Conservation (phyloP, 2,888 invertebrate genomes). For the Scotopteryx bipunctaria region DNA sequence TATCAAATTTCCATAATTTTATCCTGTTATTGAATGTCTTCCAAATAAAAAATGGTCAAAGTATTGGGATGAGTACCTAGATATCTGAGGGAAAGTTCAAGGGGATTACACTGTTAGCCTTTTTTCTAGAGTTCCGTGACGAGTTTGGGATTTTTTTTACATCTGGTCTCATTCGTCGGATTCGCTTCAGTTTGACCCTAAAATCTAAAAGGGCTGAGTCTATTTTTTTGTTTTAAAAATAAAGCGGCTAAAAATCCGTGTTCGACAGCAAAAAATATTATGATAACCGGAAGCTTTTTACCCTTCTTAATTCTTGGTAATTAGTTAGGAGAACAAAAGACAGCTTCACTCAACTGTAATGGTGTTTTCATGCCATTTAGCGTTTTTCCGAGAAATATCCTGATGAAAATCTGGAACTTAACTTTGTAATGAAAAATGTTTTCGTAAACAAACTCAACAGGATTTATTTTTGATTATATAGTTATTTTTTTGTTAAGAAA, state of each 20-base stretch:
- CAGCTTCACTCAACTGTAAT: slow-evolving; percentile 17
- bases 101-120: too few species aligned
- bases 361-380: slow-evolving; percentile 17
- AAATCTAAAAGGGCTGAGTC: too few species aligned
- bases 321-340: slow-evolving; percentile 20
- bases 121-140: too few species aligned
- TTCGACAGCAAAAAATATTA: not conserved
- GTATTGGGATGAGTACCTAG: too few species aligned
- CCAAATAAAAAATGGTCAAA: not conserved
- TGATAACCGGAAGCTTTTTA: slow-evolving; percentile 10
- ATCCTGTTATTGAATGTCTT: not conserved
- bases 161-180: too few species aligned
- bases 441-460: not conserved
- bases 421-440: not conserved
- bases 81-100: too few species aligned
- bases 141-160: too few species aligned
- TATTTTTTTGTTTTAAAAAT: too few species aligned
- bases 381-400: slow-evolving; percentile 5
- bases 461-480: too few species aligned
- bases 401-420: not conserved
- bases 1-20: not conserved
- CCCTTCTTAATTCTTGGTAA: slow-evolving; percentile 19
- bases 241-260: not conserved
- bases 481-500: too few species aligned
- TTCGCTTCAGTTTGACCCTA: too few species aligned